phyloP scores from a whole-genome alignment of 2,113 vertebrate species.

The Leiothrix lutea region DNA sequence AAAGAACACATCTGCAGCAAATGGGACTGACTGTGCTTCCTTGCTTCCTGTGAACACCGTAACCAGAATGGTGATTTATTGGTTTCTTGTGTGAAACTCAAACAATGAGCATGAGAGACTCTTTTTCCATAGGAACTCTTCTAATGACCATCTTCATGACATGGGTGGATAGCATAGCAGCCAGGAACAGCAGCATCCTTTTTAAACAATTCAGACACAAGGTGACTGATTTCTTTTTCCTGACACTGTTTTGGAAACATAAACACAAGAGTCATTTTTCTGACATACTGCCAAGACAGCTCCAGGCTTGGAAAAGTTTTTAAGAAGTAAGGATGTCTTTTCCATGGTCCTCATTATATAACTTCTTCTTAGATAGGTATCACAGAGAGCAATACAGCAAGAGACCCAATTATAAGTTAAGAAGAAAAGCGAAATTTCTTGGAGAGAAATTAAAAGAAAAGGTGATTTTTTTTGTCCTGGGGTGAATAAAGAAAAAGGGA shows the following conservation, averaged over 20 bases:
- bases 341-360: background rate
- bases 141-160: background rate
- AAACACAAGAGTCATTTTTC: background rate
- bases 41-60: background rate
- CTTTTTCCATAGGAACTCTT: conserved; percentile 20
- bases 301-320: background rate
- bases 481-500: conserved; percentile 29
- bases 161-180: background rate
- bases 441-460: background rate
- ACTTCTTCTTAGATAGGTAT: background rate
- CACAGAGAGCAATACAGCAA: background rate
- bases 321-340: background rate
- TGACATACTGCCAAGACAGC: background rate
- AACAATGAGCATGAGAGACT: background rate
- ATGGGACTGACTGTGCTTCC: background rate
- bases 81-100: background rate
- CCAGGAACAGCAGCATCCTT: background rate
- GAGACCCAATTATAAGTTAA: conserved; percentile 33
- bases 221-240: background rate
- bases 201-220: conserved; percentile 15
- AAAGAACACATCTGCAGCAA: background rate
- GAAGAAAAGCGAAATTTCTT: conserved; percentile 26
- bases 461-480: background rate
- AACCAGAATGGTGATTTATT: background rate
- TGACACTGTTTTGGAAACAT: background rate